phyloP scores from a whole-genome alignment of 2,797 vertebrate species.

The Pseudocheirus occidentalis region DNA sequence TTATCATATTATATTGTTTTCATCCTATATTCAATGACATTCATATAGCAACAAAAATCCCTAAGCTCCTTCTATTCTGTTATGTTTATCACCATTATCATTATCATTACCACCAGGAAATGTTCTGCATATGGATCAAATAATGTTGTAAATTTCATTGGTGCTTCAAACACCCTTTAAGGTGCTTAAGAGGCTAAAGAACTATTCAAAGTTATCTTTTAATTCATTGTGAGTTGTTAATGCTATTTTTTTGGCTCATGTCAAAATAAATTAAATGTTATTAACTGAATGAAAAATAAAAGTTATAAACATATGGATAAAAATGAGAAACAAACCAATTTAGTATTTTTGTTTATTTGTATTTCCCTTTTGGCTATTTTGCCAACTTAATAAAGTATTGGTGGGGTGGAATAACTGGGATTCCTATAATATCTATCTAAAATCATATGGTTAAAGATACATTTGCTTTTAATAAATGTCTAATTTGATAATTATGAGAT shows the following conservation, averaged over 20 bases:
- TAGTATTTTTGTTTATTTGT: background rate
- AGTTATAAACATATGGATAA: background rate
- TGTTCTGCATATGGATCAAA: background rate
- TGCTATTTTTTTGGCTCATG: background rate
- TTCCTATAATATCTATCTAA: background rate
- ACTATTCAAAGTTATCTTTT: background rate
- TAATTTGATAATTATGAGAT: conserved; percentile 15
- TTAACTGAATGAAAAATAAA: conserved; percentile 5
- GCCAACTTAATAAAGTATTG: background rate
- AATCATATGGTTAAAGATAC: background rate
- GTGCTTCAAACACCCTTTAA: background rate
- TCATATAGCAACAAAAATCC: background rate
- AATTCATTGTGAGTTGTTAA: background rate
- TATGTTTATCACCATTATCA: background rate
- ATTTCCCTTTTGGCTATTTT: conserved; percentile 4
- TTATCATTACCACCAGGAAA: background rate
- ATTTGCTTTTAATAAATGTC: background rate
- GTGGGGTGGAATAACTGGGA: background rate
- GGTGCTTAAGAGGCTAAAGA: background rate
- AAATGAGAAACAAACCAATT: background rate
- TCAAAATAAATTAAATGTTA: background rate
- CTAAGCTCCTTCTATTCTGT: background rate
- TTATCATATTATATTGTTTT: background rate
- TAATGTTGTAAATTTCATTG: background rate
- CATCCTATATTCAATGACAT: background rate